Evolutionary conservation across 2,113 vertebrate species (phyloP).

Genomic region (Chelonoidis abingdonii): DNA sequence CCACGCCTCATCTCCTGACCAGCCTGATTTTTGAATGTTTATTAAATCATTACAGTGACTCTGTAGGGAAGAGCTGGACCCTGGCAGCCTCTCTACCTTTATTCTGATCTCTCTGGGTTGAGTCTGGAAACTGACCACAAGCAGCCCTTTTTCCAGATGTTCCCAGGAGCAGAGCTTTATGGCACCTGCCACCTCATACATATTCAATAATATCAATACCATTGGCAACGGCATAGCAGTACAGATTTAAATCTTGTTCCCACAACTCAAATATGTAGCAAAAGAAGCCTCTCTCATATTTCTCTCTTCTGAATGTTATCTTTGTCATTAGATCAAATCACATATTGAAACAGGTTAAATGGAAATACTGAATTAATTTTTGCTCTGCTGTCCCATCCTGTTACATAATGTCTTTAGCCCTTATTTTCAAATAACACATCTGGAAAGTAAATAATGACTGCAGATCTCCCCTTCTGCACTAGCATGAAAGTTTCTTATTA

Average conservation of each 20-base stretch:
- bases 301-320: neutral
- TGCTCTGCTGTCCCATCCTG: neutral
- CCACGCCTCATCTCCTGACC: neutral
- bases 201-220: neutral
- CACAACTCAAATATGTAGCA: neutral
- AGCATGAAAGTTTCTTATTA: constrained; percentile 18
- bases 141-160: neutral
- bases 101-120: neutral
- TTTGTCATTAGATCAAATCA: neutral
- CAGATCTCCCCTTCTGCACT: neutral
- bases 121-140: neutral
- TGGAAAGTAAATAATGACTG: constrained; percentile 7
- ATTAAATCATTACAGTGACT: neutral
- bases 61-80: neutral
- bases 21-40: neutral
- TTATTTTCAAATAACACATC: constrained; percentile 42
- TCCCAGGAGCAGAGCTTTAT: neutral
- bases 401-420: neutral
- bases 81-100: neutral
- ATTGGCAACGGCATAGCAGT: neutral
- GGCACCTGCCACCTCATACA: neutral
- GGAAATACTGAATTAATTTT: constrained; percentile 5
- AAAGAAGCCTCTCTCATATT: neutral
- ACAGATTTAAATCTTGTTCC: neutral
- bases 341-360: neutral